Evolutionary conservation across 2,797 vertebrate genomes (phyloP).

Genomic region (Okamejei kenojei): DNA sequence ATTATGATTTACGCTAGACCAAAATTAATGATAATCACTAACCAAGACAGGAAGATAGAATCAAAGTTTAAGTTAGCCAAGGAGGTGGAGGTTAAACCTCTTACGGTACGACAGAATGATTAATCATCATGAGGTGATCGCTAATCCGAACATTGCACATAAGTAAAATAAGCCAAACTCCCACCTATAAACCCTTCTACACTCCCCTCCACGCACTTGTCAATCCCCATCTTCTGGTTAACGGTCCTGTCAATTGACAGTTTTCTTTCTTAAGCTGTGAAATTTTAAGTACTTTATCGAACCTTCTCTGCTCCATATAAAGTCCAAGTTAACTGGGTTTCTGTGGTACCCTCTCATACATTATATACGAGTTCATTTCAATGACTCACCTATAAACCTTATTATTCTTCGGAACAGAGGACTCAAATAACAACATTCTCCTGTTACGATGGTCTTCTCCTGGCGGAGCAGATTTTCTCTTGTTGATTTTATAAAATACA

Average conservation of each 20-base stretch:
- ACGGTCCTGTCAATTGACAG: neutral
- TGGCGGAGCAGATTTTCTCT: constrained; percentile 81
- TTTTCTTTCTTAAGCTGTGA: neutral
- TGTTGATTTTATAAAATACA: constrained; percentile 94
- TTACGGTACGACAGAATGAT: no score
- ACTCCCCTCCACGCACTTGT: no score
- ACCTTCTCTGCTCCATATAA: neutral
- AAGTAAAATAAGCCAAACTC: no score
- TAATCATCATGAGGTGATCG: no score
- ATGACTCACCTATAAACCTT: constrained; percentile 81
- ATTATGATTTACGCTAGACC: neutral
- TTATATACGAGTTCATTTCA: neutral
- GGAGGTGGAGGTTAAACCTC: neutral
- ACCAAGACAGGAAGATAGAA: neutral
- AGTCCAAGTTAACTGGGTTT: neutral
- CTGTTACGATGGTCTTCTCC: constrained; percentile 93
- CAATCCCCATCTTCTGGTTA: neutral
- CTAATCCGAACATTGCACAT: no score
- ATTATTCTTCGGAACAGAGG: constrained; percentile 86
- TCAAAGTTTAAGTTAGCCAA: neutral
- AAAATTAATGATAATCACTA: neutral
- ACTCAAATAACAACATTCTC: constrained; percentile 95
- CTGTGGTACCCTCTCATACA: neutral
- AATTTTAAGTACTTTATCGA: neutral
- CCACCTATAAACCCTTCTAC: neutral